These are phyloP conservation scores for Drosophila pseudoobscura DNA, from an alignment of 1,140 invertebrate species.

Conservation along the genomic window DNA sequence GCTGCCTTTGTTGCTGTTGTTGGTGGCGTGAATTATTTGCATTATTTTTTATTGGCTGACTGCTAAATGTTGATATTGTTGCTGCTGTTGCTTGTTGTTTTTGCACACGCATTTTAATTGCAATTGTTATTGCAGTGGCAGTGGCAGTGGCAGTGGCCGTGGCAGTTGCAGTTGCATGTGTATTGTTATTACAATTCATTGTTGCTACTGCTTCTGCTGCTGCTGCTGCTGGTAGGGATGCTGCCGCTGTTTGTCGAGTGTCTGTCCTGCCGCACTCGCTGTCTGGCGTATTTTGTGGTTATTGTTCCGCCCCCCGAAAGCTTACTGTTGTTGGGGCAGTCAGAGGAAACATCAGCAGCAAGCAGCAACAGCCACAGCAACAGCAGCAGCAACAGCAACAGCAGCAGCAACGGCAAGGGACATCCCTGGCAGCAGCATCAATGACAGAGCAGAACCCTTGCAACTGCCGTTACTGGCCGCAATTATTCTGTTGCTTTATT, in stretches of 20 bases:
- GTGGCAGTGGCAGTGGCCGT: conserved; percentile 21
- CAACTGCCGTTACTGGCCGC: conserved; percentile 51
- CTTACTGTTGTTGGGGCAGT: too few species aligned
- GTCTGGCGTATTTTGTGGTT: conserved; percentile 49
- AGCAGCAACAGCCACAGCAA: conserved; percentile 1
- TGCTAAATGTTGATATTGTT: conserved; percentile 25
- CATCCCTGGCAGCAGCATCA: not conserved
- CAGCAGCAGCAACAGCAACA: conserved; percentile 4
- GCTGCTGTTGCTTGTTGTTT: conserved; percentile 47
- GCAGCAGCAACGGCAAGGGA: conserved; percentile 4
- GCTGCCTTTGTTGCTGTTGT: conserved; percentile 14
- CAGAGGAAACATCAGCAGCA: conserved; percentile 23
- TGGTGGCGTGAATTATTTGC: conserved; percentile 64
- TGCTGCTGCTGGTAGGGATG: too few species aligned
- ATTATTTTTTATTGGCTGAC: conserved; percentile 64
- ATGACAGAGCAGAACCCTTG: conserved; percentile 2
- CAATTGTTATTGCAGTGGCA: conserved; percentile 67
- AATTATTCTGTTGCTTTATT: conserved; percentile 78
- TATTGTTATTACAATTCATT: conserved; percentile 43
- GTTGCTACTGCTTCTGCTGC: conserved; percentile 15
- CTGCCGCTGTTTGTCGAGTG: conserved; percentile 17
- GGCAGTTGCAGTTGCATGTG: conserved; percentile 25
- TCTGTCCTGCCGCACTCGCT: conserved; percentile 13
- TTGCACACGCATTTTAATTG: conserved; percentile 71
- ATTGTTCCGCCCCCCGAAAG: conserved; percentile 33